Base-by-base conservation (phyloP, 2,113 vertebrate species). In the Heptranchias perlo region DNA sequence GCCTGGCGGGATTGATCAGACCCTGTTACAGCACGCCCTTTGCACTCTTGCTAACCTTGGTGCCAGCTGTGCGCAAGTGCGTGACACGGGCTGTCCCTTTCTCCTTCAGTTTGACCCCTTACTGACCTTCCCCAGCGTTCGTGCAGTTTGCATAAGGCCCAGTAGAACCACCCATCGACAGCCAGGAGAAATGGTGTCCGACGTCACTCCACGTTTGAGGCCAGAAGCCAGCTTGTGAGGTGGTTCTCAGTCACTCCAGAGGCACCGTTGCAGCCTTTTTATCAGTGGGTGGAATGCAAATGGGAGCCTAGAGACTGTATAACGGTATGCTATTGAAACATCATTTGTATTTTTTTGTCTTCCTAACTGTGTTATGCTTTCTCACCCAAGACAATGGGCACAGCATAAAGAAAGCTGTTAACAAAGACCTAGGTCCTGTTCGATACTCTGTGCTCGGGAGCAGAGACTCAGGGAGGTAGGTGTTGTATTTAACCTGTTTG, bases 361-460 rank as follows among this genome's bases (percentile, higher is more conserved):
- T 64, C 73, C 76, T 49, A 78, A 78, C 44, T 52, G 52, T 52
- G 65, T 67, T 25, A 10, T 58, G 28, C 21, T 62, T 44, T 82
- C 3, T 18, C 28, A 64, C 23, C 73, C 89, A 95, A 95, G 99
- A 99, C 61, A 82, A 97, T 0, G 96, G 96, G 0, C 0, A 97
- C 39, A 95, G 0, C 97, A 97, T 97, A 97, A 98, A 96, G 96
- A 98, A 96, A 96, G 96, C 89, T 0, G 98, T 99, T 96, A 96
- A 96, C 97, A 98, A 97, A 96, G 97, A 98, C 96, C 97, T 98
- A n/a, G 97, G 98, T 31, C 99, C 99, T 0, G 98, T 99, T 87
- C 98, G 98, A 96, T 99, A 99, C 96, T 98, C 98, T 97, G 98
- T 97, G 67, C 96, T 99, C 97, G 99, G 99, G 28, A 98, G 98